These are phyloP conservation scores for Callimico goeldii DNA, from an alignment of 2,797 vertebrate species.

Conservation along the genomic window DNA sequence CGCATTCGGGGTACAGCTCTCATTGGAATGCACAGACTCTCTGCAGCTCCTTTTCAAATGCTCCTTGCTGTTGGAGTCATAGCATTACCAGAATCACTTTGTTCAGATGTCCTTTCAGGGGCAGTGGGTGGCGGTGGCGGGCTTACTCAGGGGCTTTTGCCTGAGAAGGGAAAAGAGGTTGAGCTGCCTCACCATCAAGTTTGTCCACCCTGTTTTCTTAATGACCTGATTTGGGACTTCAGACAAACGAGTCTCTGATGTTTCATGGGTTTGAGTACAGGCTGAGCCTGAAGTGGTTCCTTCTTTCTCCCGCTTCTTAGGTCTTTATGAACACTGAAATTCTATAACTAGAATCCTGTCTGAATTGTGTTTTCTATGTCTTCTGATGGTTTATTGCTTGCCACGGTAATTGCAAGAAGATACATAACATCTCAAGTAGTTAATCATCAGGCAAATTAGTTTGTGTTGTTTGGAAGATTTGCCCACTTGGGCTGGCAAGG, in stretches of 20 bases:
- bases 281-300: not conserved
- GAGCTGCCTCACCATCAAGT: no score
- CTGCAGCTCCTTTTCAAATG: not conserved
- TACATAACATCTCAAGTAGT: not conserved
- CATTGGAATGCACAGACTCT: rapidly evolving
- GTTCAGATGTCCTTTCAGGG: not conserved
- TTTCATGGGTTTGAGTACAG: not conserved
- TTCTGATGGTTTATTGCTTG: not conserved
- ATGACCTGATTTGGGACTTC: not conserved
- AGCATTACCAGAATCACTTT: not conserved
- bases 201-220: not conserved
- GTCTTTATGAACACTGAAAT: not conserved
- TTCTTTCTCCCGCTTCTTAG: not conserved
- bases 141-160: not conserved
- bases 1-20: not conserved
- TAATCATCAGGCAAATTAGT: not conserved
- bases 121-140: rapidly evolving
- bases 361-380: not conserved
- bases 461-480: not conserved
- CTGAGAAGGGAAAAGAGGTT: not conserved
- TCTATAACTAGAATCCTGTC: not conserved
- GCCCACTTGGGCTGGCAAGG: not conserved
- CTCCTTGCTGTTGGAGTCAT: not conserved
- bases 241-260: not conserved
- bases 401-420: not conserved